A percentile compares a stretch with the other conserved stretches of the same genome.
phyloP scores from a whole-genome alignment of 64 coral and sea anemone species.

The Platygyra sinensis region DNA sequence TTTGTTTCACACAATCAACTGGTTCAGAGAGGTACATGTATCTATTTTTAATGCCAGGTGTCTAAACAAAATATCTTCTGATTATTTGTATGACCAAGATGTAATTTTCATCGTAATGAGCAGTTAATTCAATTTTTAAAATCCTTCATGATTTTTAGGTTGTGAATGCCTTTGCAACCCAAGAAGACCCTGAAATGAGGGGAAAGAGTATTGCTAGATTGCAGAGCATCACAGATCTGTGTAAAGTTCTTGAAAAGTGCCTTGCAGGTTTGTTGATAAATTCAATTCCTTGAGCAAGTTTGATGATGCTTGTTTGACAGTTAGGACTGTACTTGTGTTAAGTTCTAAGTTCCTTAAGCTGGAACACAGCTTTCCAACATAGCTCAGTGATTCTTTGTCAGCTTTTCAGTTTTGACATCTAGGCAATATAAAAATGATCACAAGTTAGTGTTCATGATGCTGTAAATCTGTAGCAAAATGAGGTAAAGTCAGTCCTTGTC shows the following conservation, averaged over 20 bases:
- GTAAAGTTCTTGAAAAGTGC: constrained; percentile 67
- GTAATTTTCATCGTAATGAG: not conserved
- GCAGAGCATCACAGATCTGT: constrained; percentile 68
- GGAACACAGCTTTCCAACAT: too few relatives aligned
- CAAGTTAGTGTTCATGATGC: too few relatives aligned
- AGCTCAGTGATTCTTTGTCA: too few relatives aligned
- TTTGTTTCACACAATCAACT: constrained; percentile 92
- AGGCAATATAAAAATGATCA: too few relatives aligned
- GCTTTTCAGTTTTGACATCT: too few relatives aligned
- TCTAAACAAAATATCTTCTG: too few relatives aligned
- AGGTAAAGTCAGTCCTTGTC: too few relatives aligned
- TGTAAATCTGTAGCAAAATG: too few relatives aligned
- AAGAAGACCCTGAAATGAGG: constrained; percentile 88
- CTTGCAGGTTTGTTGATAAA: constrained; percentile 58
- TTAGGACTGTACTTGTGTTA: too few relatives aligned
- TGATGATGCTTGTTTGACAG: too few relatives aligned
- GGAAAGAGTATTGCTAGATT: constrained; percentile 87
- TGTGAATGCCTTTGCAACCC: constrained; percentile 92
- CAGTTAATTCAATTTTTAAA: not conserved
- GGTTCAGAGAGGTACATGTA: constrained; percentile 90
- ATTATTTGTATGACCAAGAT: not conserved
- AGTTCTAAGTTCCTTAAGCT: too few relatives aligned
- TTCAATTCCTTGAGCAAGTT: too few relatives aligned
- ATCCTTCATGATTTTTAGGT: constrained; percentile 51
- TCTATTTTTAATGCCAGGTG: not conserved